Percentiles rank a stretch among this genome's conserved stretches.
These are phyloP conservation scores for Drosophila pandora DNA, from an alignment of 1,140 invertebrate species.

Conservation along the genomic window DNA sequence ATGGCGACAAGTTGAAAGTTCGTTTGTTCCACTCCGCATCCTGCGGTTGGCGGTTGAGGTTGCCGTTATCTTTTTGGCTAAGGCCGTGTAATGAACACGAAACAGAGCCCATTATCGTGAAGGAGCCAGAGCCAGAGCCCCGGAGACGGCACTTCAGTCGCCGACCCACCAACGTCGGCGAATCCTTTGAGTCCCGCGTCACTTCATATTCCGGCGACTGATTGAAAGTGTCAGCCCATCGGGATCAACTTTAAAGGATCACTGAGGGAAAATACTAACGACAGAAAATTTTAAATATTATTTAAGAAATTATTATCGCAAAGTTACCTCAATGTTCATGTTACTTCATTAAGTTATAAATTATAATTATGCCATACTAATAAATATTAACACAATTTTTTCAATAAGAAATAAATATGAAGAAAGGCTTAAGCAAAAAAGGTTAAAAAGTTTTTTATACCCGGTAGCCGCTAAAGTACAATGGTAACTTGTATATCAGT, in stretches of 20 bases:
- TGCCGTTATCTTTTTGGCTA: conserved; percentile 21
- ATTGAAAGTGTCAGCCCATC: conserved; percentile 6
- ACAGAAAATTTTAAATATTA: no score
- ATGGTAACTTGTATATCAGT: no score
- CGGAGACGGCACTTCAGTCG: neutral
- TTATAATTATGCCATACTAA: no score
- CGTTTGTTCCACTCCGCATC: neutral
- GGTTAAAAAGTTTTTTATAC: no score
- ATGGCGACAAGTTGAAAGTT: conserved; percentile 55
- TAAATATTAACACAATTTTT: no score
- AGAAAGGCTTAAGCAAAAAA: no score
- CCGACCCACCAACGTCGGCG: conserved; percentile 1
- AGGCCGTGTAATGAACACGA: conserved; percentile 36
- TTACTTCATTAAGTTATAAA: no score
- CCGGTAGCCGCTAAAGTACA: no score
- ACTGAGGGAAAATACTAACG: neutral
- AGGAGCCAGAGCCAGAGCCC: conserved; percentile 2
- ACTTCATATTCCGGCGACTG: conserved; percentile 23
- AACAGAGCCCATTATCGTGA: conserved; percentile 3
- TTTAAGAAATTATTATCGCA: no score
- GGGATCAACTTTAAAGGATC: neutral
- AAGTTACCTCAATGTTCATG: no score
- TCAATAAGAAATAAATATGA: no score
- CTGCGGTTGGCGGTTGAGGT: conserved; percentile 1
- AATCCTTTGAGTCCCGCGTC: conserved; percentile 17